phyloP scores from a whole-genome alignment of 1,140 invertebrate genomes.

The Heliconius hewitsoni region DNA sequence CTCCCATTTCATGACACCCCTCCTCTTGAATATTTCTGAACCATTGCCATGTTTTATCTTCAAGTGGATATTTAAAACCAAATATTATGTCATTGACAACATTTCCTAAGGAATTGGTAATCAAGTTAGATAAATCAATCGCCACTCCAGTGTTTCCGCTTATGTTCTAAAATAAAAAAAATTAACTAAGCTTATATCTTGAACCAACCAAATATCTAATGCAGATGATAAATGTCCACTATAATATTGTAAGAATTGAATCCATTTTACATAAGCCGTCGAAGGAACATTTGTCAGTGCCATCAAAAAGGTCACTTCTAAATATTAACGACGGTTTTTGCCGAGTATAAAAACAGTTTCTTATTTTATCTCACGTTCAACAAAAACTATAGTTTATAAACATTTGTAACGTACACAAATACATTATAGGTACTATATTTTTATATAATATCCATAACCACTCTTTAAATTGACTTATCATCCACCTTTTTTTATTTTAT shows the following conservation, averaged over 20 bases:
- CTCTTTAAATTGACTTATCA: no score
- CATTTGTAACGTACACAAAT: background rate
- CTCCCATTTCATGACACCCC: constrained; percentile 88
- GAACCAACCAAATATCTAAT: background rate
- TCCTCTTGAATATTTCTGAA: constrained; percentile 88
- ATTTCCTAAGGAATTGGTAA: constrained; percentile 89
- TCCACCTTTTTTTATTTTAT: no score
- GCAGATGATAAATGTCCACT: background rate
- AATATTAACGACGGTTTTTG: constrained; percentile 51
- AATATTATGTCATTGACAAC: constrained; percentile 89
- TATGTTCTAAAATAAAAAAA: constrained; percentile 49
- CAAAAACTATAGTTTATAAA: background rate
- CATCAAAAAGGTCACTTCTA: constrained; percentile 63
- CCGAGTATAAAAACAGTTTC: constrained; percentile 35
- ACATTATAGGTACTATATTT: background rate
- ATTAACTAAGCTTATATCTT: background rate
- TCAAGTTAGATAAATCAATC: constrained; percentile 57
- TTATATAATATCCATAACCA: no score
- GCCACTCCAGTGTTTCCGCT: constrained; percentile 50
- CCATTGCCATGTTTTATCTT: constrained; percentile 88
- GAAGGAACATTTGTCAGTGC: constrained; percentile 56
- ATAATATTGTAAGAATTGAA: background rate
- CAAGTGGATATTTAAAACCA: constrained; percentile 85
- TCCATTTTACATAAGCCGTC: background rate
- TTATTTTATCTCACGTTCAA: constrained; percentile 12